Conservation (phyloP, 2,888 invertebrate genomes). For the Ceramica pisi region DNA sequence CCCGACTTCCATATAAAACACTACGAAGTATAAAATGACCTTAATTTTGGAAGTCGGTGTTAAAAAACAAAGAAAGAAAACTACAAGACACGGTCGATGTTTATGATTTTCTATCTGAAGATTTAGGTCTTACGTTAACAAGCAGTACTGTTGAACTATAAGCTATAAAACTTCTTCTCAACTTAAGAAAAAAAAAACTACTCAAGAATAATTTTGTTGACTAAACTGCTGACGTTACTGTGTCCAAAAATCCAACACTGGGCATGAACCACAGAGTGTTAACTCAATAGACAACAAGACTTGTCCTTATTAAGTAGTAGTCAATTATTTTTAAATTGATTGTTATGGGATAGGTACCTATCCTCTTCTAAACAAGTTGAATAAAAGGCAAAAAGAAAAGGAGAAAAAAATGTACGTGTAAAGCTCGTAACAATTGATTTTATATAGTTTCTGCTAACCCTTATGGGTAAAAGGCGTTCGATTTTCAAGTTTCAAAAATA, state of each 20-base stretch:
- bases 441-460: too few species aligned
- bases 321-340: not conserved
- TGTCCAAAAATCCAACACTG: conserved; percentile 16
- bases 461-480: too few species aligned
- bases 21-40: too few species aligned
- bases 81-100: too few species aligned
- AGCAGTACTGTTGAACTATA: not conserved
- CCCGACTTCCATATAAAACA: too few species aligned
- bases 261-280: conserved; percentile 6
- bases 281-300: conserved; percentile 29
- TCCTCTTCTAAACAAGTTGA: not conserved
- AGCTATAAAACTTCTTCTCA: too few species aligned
- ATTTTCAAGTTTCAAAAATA: too few species aligned
- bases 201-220: not conserved
- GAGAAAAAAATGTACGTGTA: not conserved
- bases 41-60: too few species aligned
- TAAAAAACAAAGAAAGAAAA: too few species aligned
- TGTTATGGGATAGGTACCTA: not conserved
- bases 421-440: not conserved
- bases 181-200: not conserved
- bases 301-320: not conserved
- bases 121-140: not conserved
- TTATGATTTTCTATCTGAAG: too few species aligned
- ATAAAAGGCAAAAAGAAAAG: not conserved
- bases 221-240: conserved; percentile 38